Evolutionary conservation across 2,113 vertebrate genomes (phyloP), one percentile per base, ranked within the genome.

Genomic region (Scophthalmus maximus): DNA sequence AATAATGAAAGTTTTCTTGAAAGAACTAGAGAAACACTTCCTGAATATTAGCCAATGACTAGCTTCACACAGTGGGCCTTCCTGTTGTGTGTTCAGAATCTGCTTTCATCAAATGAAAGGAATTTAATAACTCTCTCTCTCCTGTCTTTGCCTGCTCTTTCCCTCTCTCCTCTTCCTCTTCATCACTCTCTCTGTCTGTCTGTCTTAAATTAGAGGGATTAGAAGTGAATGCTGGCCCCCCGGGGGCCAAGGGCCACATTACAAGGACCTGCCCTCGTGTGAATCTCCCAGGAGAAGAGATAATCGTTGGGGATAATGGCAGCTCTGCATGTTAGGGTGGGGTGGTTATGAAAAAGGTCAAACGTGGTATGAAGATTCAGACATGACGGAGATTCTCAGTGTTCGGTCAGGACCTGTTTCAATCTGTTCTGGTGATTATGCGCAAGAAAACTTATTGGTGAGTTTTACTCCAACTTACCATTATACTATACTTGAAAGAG

Each of bases 71-170:
- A n/a, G n/a, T n/a, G n/a, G n/a, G n/a, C n/a, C n/a, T n/a, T n/a
- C n/a, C n/a, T n/a, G 34, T 36, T 36, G 34, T 36, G 34, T 36
- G 34, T 36, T 36, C 12, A 36, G 9, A 36, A 2, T 8, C 34
- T 36, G 34, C 47, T 22, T 25, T 23, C 10, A 25, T 50, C 32
- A 68, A 81, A 56, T 89, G 66, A 52, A 44, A 63, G 64, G 70
- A 73, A 87, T 84, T 63, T 36, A 80, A 87, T 83, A 76, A 76
- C 10, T 42, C 42, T 18, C 8, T 32, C 22, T 50, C 6, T 18
- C 18, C 18, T 18, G 17, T 32, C 14, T 46, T 51, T 51, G 47
- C 27, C 44, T 68, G 68, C n/a, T 15, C 27, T 63, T 63, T 73
- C 0, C 59, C 20, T 52, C 47, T 20, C 18, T 3, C n/a, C n/a